phyloP scores from a whole-genome alignment of 2,113 vertebrate species.

The Mugil cephalus region DNA sequence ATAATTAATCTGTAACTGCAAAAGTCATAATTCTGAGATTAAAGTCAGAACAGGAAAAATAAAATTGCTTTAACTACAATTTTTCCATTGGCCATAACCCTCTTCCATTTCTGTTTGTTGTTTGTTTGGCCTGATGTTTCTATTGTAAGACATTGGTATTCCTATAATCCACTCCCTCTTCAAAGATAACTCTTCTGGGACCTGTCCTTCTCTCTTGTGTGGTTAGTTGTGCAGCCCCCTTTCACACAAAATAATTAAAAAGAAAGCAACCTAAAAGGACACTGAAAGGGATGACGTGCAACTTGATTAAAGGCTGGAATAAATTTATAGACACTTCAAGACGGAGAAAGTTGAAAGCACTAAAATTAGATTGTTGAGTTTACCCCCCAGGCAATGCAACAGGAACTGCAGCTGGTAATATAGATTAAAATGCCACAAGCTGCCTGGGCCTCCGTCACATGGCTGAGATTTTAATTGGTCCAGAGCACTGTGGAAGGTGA shows the following conservation, averaged over 20 bases:
- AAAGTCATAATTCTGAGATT: no score
- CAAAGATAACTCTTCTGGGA: no score
- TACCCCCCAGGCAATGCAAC: conserved; percentile 29
- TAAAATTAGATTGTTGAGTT: conserved; percentile 54
- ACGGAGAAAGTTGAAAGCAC: conserved; percentile 32
- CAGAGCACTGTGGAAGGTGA: conserved; percentile 20
- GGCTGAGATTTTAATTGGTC: conserved; percentile 34
- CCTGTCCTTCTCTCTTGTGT: neutral
- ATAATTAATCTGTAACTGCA: no score
- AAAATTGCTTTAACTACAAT: no score
- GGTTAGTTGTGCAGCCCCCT: neutral
- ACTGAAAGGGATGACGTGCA: neutral
- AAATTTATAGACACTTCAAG: conserved; percentile 11
- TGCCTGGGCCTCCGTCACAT: conserved; percentile 17
- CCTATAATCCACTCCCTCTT: conserved; percentile 29
- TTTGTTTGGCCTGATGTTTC: neutral
- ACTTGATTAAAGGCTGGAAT: conserved; percentile 1
- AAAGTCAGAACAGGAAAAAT: no score
- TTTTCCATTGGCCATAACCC: no score
- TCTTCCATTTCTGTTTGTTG: no score
- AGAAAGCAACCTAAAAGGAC: neutral
- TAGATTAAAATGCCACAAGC: conserved; percentile 36
- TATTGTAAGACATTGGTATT: conserved; percentile 15
- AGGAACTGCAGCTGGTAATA: conserved; percentile 32
- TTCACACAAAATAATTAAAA: neutral